phyloP scores from a whole-genome alignment of 2,113 vertebrate genomes.

The Notiomystis cincta region DNA sequence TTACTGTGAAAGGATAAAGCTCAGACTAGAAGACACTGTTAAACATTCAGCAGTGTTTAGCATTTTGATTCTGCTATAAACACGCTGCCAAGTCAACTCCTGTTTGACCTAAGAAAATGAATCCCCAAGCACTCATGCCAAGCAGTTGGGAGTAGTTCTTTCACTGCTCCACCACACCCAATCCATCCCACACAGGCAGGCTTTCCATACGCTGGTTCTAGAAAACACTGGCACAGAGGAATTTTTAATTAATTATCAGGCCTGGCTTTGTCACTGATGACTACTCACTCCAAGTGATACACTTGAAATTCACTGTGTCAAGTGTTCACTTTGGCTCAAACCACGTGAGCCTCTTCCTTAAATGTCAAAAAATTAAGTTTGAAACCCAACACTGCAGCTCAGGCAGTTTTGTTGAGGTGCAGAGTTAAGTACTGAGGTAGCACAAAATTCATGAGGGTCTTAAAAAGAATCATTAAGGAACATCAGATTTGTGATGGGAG shows the following conservation, averaged over 20 bases:
- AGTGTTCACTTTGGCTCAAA: not conserved
- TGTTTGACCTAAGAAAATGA: conserved; percentile 50
- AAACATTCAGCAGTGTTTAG: not conserved
- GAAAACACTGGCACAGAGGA: conserved; percentile 10
- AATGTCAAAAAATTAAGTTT: not conserved
- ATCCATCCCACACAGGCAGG: conserved; percentile 35
- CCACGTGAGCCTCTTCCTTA: not conserved
- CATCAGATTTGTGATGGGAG: not conserved
- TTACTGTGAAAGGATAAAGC: not conserved
- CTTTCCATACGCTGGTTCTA: conserved; percentile 39
- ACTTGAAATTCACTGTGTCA: not conserved
- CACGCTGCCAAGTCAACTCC: not conserved
- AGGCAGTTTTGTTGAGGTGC: not conserved
- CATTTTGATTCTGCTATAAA: not conserved
- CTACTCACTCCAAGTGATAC: conserved; percentile 27
- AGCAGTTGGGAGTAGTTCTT: conserved; percentile 55
- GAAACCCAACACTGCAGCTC: not conserved
- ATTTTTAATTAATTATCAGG: conserved; percentile 9
- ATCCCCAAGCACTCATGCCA: conserved; percentile 44
- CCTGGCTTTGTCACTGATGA: conserved; percentile 19
- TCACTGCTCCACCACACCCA: conserved; percentile 65
- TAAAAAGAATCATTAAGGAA: not conserved
- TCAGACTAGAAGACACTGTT: not conserved
- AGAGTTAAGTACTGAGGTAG: not conserved
- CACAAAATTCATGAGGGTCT: not conserved